A percentile compares a stretch with the other conserved stretches of the same genome.
These are phyloP conservation scores for Coregonus ussuriensis DNA, from an alignment of 2,797 vertebrate genomes.

Conservation along the genomic window DNA sequence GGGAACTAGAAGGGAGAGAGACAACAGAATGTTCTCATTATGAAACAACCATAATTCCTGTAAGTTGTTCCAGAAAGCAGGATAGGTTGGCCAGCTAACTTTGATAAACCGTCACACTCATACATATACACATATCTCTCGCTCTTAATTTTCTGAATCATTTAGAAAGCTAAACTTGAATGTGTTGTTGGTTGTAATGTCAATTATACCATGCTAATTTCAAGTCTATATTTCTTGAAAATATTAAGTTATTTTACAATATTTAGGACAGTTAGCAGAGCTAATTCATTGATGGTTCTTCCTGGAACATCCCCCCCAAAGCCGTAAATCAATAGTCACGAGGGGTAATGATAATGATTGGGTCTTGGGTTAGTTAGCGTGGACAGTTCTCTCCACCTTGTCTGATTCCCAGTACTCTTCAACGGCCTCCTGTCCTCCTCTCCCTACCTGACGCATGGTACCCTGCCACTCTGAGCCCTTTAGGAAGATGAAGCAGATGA, in stretches of 20 bases:
- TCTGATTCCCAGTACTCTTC: constrained; percentile 12
- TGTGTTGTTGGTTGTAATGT: no score
- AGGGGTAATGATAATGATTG: background rate
- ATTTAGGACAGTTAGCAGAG: background rate
- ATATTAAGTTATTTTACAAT: background rate
- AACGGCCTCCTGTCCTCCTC: constrained; percentile 3
- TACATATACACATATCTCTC: no score
- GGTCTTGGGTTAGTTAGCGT: no score
- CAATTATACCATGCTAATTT: no score
- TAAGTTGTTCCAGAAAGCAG: background rate
- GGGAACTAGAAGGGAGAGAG: constrained; percentile 77
- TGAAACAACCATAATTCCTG: background rate
- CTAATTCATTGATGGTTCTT: no score
- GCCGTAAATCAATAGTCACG: background rate
- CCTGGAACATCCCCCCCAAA: background rate
- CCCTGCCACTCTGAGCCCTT: constrained; percentile 18
- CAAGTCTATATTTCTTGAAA: no score
- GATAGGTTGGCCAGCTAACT: no score
- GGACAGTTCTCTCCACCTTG: constrained; percentile 9
- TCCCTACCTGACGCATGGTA: constrained; percentile 13
- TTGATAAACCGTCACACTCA: no score
- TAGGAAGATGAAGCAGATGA: background rate
- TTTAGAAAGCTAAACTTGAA: no score
- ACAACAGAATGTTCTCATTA: background rate
- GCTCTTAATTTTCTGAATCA: no score